Percentiles rank a stretch among this genome's conserved stretches.
Evolutionary conservation across 2,797 vertebrate species (phyloP).

Genomic region (Syndactyla subalaris): DNA sequence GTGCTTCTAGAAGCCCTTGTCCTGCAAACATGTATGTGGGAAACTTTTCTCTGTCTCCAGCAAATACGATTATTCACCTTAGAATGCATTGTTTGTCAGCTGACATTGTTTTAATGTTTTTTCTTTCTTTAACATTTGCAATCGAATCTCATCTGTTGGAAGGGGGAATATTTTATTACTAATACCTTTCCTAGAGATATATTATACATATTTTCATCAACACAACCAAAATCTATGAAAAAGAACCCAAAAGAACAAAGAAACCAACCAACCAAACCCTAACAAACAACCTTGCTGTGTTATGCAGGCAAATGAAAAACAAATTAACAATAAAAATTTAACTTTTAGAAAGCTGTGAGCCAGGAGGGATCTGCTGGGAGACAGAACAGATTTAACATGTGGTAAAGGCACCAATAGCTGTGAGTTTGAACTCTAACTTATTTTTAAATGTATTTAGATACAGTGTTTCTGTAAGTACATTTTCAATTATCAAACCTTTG

Average conservation of each 20-base stretch:
- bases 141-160: not conserved
- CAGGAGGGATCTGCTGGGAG: not conserved
- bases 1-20: not conserved
- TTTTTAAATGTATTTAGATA: not conserved
- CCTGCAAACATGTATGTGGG: not conserved
- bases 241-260: not conserved
- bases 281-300: not conserved
- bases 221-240: not conserved
- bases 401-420: not conserved
- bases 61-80: not conserved
- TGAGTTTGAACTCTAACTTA: not conserved
- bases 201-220: not conserved
- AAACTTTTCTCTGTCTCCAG: not conserved
- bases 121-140: not conserved
- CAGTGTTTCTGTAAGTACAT: not conserved
- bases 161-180: not conserved
- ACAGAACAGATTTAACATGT: not conserved
- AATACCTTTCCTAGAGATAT: not conserved
- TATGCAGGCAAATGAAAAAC: not conserved
- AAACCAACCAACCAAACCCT: not conserved
- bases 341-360: not conserved
- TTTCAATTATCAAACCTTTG: not conserved
- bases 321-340: not conserved
- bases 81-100: not conserved
- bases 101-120: not conserved